Evolutionary conservation across 1,140 invertebrate genomes (phyloP).

Genomic region (Drosophila ironensis): DNA sequence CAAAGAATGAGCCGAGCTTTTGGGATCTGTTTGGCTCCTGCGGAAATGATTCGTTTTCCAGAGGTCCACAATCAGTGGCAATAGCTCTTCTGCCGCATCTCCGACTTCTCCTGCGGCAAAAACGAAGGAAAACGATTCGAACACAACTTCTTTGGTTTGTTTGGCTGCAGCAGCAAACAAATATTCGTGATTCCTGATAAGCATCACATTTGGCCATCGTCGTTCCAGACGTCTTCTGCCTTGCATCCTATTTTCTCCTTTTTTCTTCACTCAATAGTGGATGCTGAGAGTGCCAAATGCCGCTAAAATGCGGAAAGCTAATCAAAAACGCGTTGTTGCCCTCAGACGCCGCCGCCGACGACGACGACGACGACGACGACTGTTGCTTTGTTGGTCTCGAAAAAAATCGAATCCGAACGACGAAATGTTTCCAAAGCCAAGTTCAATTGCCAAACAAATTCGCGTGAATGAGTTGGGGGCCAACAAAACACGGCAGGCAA

Average conservation of each 20-base stretch:
- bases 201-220: conserved; percentile 62
- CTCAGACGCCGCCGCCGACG: conserved; percentile 36
- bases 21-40: conserved; percentile 60
- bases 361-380: background rate
- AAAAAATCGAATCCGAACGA: conserved; percentile 63
- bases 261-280: background rate
- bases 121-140: conserved; percentile 46
- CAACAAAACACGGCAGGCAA: conserved; percentile 28
- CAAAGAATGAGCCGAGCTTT: conserved; percentile 69
- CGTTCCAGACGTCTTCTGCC: conserved; percentile 22
- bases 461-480: conserved; percentile 70
- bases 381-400: conserved; percentile 13
- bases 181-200: conserved; percentile 82
- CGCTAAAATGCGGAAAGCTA: conserved; percentile 80
- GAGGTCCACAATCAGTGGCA: conserved; percentile 2
- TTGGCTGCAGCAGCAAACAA: conserved; percentile 65
- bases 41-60: conserved; percentile 40
- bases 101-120: conserved; percentile 1
- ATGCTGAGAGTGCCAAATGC: conserved; percentile 57
- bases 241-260: conserved; percentile 27
- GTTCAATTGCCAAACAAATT: conserved; percentile 81
- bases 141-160: conserved; percentile 75
- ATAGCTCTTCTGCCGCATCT: conserved; percentile 4
- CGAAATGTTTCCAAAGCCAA: conserved; percentile 78
- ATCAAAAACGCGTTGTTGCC: conserved; percentile 81